Base-by-base conservation (phyloP, 2,888 invertebrate species). In the Chrysopilus asiliformis region DNA sequence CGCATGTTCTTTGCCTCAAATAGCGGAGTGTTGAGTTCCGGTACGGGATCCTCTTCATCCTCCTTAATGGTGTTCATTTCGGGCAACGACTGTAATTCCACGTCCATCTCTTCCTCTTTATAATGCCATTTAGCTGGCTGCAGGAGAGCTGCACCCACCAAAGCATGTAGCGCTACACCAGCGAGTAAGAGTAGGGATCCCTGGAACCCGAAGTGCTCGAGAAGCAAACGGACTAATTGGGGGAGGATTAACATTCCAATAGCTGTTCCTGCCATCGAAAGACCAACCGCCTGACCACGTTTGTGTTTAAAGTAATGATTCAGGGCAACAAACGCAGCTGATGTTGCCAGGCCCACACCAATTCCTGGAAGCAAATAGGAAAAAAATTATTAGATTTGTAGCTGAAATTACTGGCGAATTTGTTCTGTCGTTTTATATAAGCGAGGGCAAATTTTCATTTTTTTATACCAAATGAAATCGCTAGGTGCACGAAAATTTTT, bases 191-290 rank as follows among this genome's bases (percentile, higher is more conserved):
- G 66, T 28, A 80, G 75, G 1, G 79, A 70, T 50, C 79, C 79
- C 36, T 74, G 65, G 56, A 79, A 80, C 32, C 70, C 72, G 50
- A 68, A 81, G 38, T 65, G 67, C 31, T 71, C 70, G 6, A 81
- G 61, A 10, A 81, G 60, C 4, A 77, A 46, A 32, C 74, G 68
- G 41, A 81, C 77, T 41, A 79, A 68, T 54, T 83, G 83, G 2
- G 83, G 83, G 74, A 83, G 78, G 41, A 82, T 68, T 70, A 83
- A 74, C 66, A 82, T 73, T 4, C 82, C 83, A 47, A 83, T 68
- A 4, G 82, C 80, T 0, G 82, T 81, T 1, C 83, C 83, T 1
- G 82, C 82, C 72, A 83, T 76, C 0, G 82, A 81, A 16, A 81
- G 65, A 0, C 83, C 83, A 6, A 83, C 79, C 1, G 83, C 83